phyloP scores from a whole-genome alignment of 2,888 invertebrate genomes.

The Philonicus albiceps region DNA sequence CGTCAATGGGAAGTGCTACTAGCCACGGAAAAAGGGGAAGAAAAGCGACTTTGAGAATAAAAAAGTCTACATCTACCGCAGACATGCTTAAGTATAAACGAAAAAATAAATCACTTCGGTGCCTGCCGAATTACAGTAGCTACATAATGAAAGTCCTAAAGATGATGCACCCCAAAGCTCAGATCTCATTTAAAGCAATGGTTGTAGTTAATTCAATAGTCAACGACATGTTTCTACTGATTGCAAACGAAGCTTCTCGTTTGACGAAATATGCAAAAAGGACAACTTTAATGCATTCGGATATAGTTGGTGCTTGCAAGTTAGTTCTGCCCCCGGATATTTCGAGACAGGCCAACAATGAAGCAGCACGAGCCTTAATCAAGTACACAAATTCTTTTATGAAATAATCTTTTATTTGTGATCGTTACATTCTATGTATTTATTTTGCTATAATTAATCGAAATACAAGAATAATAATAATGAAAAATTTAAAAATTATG shows the following conservation, averaged over 20 bases:
- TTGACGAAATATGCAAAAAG: not conserved
- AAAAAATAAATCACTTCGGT: not conserved
- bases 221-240: conserved; percentile 38
- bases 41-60: not conserved
- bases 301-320: conserved; percentile 30
- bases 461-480: not conserved
- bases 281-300: conserved; percentile 16
- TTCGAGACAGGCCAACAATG: not conserved
- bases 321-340: conserved; percentile 39
- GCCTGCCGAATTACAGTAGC: not conserved
- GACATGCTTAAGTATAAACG: not conserved
- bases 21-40: not conserved
- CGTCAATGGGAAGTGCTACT: not conserved
- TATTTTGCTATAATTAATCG: not conserved
- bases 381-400: not conserved
- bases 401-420: not conserved
- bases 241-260: conserved; percentile 28
- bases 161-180: not conserved
- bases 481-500: not conserved
- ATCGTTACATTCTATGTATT: not conserved
- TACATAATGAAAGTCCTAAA: conserved; percentile 10
- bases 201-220: conserved; percentile 34
- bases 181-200: conserved; percentile 28
- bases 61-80: not conserved
- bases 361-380: conserved; percentile 2